phyloP scores from a whole-genome alignment of 2,888 invertebrate genomes.

The Tenthredo scrophulariae region DNA sequence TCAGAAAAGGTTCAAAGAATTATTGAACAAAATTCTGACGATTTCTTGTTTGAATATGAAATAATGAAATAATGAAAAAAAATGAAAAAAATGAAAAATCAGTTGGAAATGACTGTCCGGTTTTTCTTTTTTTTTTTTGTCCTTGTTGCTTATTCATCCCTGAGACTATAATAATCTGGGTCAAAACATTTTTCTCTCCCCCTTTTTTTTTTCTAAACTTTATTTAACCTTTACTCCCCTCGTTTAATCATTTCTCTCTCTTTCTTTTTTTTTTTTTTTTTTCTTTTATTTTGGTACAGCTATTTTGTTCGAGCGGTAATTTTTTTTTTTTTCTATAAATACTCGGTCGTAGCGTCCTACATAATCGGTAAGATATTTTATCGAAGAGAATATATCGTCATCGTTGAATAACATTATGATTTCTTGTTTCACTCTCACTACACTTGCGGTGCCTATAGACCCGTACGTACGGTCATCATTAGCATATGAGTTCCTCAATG shows the following conservation, averaged over 20 bases:
- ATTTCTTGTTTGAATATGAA: background rate
- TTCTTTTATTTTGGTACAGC: background rate
- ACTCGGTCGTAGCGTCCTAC: slow-evolving; percentile 21
- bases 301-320: background rate
- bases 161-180: background rate
- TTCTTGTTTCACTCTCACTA: slow-evolving; percentile 42
- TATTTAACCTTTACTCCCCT: background rate
- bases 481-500: slow-evolving; percentile 29
- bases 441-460: background rate
- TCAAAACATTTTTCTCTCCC: background rate
- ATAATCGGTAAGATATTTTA: slow-evolving; percentile 32
- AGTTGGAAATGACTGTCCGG: background rate
- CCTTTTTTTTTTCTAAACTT: background rate
- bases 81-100: background rate
- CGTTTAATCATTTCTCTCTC: background rate
- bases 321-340: slow-evolving; percentile 1
- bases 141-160: background rate
- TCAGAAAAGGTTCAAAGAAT: background rate
- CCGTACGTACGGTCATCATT: background rate
- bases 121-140: background rate
- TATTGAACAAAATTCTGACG: background rate
- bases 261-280: no score
- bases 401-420: slow-evolving; percentile 44
- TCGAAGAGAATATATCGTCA: slow-evolving; percentile 33
- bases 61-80: background rate